Conservation (phyloP, 2,797 vertebrate genomes). For the Acomys russatus region DNA sequence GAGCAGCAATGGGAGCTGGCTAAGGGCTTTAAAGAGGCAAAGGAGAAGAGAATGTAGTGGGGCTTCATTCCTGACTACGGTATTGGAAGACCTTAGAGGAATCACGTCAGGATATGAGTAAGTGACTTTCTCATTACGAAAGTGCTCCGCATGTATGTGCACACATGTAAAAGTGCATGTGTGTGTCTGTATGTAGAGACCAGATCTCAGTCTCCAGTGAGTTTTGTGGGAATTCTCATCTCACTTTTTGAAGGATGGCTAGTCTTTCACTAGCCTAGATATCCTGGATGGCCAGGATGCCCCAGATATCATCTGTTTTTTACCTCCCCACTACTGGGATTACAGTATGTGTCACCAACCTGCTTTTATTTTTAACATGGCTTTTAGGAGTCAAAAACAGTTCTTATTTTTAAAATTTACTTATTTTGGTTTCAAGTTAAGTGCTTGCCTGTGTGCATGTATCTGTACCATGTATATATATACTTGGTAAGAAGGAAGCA, state of each 20-base stretch:
- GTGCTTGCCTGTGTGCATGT: background rate
- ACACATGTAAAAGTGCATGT: background rate
- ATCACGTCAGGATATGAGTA: background rate
- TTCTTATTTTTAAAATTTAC: background rate
- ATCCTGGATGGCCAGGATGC: background rate
- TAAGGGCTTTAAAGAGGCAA: background rate
- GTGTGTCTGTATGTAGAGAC: background rate
- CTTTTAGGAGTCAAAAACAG: background rate
- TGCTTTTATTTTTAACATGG: background rate
- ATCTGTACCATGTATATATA: background rate
- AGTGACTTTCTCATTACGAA: background rate
- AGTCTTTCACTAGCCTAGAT: background rate
- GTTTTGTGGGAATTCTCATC: background rate
- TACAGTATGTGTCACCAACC: background rate
- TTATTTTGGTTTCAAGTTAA: background rate
- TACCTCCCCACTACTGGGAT: too few relatives aligned
- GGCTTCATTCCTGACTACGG: background rate
- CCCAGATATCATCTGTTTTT: background rate
- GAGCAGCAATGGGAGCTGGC: background rate
- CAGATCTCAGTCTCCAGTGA: too few relatives aligned
- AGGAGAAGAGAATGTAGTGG: background rate
- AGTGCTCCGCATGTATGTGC: background rate
- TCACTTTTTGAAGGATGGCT: background rate
- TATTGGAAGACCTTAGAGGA: background rate
- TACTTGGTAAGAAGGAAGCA: background rate